Percentiles rank a stretch among this genome's conserved stretches.
These are phyloP conservation scores for Coluber constrictor DNA, from an alignment of 2,797 vertebrate genomes.

Conservation along the genomic window DNA sequence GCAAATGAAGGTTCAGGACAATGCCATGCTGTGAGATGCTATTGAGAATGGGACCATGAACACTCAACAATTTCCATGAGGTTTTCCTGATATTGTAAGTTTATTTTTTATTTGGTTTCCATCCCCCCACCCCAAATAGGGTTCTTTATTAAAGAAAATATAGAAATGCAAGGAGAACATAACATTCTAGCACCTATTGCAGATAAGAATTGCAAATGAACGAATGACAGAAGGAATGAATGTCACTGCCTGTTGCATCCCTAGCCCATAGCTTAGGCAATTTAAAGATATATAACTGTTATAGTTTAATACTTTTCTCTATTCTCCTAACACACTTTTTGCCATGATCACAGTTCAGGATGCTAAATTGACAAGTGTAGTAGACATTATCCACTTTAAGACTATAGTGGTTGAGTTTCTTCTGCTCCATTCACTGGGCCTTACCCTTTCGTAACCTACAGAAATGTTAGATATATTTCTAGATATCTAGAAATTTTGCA, in stretches of 20 bases:
- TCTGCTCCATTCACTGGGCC: background rate
- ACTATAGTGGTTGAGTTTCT: background rate
- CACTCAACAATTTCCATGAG: slow-evolving; percentile 14
- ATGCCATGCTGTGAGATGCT: slow-evolving; percentile 33
- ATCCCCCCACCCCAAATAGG: background rate
- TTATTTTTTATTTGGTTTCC: background rate
- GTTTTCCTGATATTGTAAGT: background rate
- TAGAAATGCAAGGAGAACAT: background rate
- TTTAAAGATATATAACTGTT: background rate
- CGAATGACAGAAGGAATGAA: background rate
- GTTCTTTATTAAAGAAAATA: background rate
- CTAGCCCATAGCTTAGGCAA: background rate
- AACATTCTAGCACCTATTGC: background rate
- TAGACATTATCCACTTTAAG: background rate
- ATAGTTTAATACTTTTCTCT: background rate
- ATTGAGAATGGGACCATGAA: slow-evolving; percentile 23
- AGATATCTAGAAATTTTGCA: background rate
- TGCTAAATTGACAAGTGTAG: background rate
- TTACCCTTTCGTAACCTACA: background rate
- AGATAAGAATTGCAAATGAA: background rate
- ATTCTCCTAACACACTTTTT: background rate
- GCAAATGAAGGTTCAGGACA: background rate
- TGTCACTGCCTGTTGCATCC: background rate
- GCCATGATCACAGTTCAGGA: background rate
- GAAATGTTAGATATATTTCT: background rate